phyloP scores from a whole-genome alignment of 2,113 vertebrate genomes.

The Chamaea fasciata region DNA sequence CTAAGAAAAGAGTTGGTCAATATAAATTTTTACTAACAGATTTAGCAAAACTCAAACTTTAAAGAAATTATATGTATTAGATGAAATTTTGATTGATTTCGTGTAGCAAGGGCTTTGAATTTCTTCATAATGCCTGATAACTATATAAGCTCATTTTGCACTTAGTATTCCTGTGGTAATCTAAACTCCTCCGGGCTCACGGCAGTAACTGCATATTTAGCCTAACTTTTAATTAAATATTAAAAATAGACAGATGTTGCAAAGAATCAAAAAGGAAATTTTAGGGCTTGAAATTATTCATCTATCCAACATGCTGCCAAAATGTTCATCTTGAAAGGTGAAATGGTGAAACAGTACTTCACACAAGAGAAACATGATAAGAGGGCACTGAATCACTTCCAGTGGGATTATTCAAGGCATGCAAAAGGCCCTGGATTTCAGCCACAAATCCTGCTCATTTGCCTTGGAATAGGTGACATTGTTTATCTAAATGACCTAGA shows the following conservation, averaged over 20 bases:
- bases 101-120: background rate
- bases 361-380: background rate
- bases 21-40: background rate
- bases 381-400: background rate
- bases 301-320: background rate
- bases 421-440: background rate
- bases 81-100: background rate
- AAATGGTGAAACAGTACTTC: background rate
- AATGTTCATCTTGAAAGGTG: background rate
- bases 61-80: background rate
- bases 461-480: background rate
- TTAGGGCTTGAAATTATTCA: background rate
- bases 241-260: background rate
- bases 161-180: background rate
- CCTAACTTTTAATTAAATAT: background rate
- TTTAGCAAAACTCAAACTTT: background rate
- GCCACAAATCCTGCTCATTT: conserved; percentile 3
- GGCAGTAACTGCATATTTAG: background rate
- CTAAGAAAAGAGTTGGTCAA: background rate
- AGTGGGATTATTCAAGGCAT: background rate
- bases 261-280: background rate
- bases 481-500: background rate
- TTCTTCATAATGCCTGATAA: background rate
- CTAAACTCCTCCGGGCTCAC: background rate
- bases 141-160: background rate